Evolutionary conservation across 2,113 vertebrate genomes (phyloP).

Genomic region (Aegotheles bennettii): DNA sequence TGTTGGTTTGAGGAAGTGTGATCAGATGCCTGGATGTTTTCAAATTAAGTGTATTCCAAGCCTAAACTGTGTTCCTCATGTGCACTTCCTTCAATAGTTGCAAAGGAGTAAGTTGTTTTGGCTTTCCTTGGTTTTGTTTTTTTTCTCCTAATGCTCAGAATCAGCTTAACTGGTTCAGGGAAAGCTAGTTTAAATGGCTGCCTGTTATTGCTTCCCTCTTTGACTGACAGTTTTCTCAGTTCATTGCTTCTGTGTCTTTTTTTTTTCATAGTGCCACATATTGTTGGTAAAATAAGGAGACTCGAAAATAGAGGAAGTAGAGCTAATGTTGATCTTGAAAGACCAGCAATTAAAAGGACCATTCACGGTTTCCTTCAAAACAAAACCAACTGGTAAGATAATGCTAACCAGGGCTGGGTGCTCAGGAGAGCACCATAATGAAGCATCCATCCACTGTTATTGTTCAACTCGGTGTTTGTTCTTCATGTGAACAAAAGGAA

Average conservation of each 20-base stretch:
- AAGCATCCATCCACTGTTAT: conserved; percentile 60
- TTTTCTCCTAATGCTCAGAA: neutral
- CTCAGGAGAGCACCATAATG: conserved; percentile 62
- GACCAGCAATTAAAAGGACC: conserved; percentile 1
- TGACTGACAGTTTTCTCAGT: neutral
- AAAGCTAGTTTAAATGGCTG: neutral
- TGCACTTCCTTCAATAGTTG: neutral
- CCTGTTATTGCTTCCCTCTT: neutral
- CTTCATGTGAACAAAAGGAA: conserved; percentile 74
- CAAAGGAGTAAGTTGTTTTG: neutral
- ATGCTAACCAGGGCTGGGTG: conserved; percentile 51
- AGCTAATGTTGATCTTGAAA: conserved; percentile 33
- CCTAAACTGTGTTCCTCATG: neutral
- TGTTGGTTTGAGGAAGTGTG: neutral
- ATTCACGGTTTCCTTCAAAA: conserved; percentile 69
- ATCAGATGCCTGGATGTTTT: neutral
- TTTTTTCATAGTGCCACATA: neutral
- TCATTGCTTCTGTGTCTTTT: neutral
- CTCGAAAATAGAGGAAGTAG: conserved; percentile 24
- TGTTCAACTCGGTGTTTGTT: conserved; percentile 69
- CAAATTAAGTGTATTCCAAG: neutral
- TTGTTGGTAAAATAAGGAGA: conserved; percentile 20
- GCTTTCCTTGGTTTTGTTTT: neutral
- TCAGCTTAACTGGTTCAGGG: neutral
- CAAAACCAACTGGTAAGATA: conserved; percentile 67